A percentile compares a stretch with the other conserved stretches of the same genome.
Conservation (phyloP, 2,797 vertebrate species). For the Sebastes minor region DNA sequence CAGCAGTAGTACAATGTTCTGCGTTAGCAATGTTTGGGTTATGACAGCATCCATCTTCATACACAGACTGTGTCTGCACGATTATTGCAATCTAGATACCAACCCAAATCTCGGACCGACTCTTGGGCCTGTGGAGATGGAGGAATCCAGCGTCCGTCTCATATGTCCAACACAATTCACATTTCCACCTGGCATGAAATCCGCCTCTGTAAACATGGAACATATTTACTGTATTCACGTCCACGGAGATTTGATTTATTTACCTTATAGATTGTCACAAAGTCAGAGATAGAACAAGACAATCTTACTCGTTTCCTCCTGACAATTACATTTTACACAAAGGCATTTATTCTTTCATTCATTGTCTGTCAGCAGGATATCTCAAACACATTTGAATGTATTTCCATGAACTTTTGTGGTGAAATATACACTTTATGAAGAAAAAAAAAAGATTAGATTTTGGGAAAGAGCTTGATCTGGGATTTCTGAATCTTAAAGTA, state of each 20-base stretch:
- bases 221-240: constrained; percentile 7
- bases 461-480: not conserved
- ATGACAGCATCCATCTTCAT: not conserved
- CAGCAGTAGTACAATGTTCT: not conserved
- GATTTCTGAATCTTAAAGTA: not conserved
- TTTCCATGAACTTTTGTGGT: not conserved
- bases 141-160: constrained; percentile 6
- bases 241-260: constrained; percentile 4
- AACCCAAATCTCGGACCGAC: not conserved
- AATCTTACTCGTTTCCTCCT: not conserved
- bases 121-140: not conserved
- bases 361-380: not conserved
- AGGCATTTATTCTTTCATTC: not conserved
- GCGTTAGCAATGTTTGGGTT: not conserved
- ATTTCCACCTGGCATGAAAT: constrained; percentile 20
- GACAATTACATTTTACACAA: constrained; percentile 7
- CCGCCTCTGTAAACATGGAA: not conserved
- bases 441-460: not conserved
- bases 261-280: constrained; percentile 1
- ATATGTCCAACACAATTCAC: constrained; percentile 9
- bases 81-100: not conserved
- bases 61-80: not conserved
- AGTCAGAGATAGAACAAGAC: not conserved
- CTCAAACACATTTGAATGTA: not conserved
- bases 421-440: not conserved